phyloP scores from a whole-genome alignment of 2,113 vertebrate genomes.

The Scophthalmus maximus region DNA sequence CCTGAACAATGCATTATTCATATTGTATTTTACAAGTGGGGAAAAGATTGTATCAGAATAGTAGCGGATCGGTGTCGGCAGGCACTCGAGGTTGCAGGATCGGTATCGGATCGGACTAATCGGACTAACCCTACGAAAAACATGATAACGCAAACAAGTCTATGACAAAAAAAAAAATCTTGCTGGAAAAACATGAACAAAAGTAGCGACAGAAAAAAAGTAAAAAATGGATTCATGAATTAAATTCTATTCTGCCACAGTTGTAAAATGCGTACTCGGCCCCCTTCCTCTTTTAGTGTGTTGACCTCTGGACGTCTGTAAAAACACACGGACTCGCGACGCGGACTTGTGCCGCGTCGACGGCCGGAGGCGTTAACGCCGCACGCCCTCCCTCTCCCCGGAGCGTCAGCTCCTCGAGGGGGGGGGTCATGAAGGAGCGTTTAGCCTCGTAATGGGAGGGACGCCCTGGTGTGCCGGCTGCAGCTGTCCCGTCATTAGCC shows the following conservation, averaged over 20 bases:
- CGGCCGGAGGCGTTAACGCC: slow-evolving; percentile 36
- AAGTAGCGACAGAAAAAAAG: no score
- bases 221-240: not conserved
- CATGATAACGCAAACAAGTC: no score
- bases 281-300: not conserved
- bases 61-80: no score
- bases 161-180: no score
- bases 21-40: no score
- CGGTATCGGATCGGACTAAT: no score
- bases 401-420: slow-evolving; percentile 52
- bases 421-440: slow-evolving; percentile 62
- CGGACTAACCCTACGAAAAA: no score
- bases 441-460: slow-evolving; percentile 59
- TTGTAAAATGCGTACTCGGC: slow-evolving; percentile 10
- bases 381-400: slow-evolving; percentile 35
- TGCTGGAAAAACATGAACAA: no score
- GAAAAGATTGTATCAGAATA: no score
- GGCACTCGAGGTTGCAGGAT: no score
- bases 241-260: not conserved
- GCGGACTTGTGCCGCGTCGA: slow-evolving; percentile 27
- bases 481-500: slow-evolving; percentile 75
- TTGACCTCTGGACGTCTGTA: not conserved
- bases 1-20: no score
- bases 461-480: slow-evolving; percentile 56
- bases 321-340: slow-evolving; percentile 50